These are phyloP conservation scores for Macrocentrus cingulum DNA, from an alignment of 1,140 invertebrate genomes.

Conservation along the genomic window DNA sequence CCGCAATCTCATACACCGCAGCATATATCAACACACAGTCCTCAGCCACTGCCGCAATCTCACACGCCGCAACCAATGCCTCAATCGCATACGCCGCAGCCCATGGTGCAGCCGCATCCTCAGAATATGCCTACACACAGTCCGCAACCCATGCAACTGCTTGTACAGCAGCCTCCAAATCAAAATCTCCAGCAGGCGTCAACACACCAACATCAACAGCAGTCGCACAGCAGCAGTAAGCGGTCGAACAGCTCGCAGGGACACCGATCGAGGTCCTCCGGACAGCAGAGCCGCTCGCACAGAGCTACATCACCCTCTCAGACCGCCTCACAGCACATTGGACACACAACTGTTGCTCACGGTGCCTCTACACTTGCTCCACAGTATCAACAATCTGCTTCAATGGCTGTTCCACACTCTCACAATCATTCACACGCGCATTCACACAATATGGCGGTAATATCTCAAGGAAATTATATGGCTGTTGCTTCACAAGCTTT, in stretches of 20 bases:
- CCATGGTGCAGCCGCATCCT: constrained; percentile 45
- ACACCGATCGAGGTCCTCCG: constrained; percentile 46
- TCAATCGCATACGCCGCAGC: constrained; percentile 53
- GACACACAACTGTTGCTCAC: constrained; percentile 35
- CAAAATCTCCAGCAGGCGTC: constrained; percentile 49
- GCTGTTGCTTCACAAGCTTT: constrained; percentile 62
- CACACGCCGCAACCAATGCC: constrained; percentile 40
- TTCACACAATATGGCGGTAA: constrained; percentile 61
- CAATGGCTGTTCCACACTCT: constrained; percentile 51
- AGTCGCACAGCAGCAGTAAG: constrained; percentile 52
- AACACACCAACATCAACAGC: constrained; percentile 51
- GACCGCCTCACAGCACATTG: constrained; percentile 36
- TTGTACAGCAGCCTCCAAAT: constrained; percentile 36
- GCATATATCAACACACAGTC: constrained; percentile 49
- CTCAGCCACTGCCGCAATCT: constrained; percentile 41
- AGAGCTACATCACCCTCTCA: constrained; percentile 48
- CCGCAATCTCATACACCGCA: constrained; percentile 52
- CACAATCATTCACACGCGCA: constrained; percentile 58
- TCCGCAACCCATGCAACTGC: constrained; percentile 42
- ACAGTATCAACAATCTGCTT: constrained; percentile 55
- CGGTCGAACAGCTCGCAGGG: constrained; percentile 50
- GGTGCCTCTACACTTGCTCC: constrained; percentile 39
- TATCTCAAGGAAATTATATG: constrained; percentile 64
- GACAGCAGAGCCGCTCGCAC: constrained; percentile 48
- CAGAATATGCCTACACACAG: constrained; percentile 46